Percentiles rank a stretch among this genome's conserved stretches.
These are phyloP conservation scores for Microctenopoma steveboyesi DNA, from an alignment of 2,797 vertebrate genomes.

Conservation along the genomic window DNA sequence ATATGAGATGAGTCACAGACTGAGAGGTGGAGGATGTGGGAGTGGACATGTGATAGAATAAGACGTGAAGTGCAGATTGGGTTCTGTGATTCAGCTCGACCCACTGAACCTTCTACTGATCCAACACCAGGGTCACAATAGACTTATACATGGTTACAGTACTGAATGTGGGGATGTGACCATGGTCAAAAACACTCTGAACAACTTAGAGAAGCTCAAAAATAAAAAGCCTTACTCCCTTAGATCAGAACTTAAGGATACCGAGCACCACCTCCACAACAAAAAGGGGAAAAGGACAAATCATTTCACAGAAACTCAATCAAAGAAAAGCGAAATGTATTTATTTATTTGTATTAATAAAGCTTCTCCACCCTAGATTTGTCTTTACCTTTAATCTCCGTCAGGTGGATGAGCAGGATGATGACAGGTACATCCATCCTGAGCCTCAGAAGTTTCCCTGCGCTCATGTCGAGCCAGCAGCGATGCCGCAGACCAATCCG, in stretches of 20 bases:
- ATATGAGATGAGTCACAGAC: constrained; percentile 25
- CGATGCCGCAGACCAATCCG: neutral
- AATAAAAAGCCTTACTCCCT: neutral
- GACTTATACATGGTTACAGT: too few relatives aligned
- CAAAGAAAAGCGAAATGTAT: too few relatives aligned
- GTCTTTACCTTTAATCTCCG: constrained; percentile 56
- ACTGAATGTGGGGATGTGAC: neutral
- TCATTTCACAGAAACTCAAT: neutral
- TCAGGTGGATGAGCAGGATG: constrained; percentile 58
- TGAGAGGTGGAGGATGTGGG: constrained; percentile 6
- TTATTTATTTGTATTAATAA: neutral
- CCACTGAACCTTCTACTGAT: too few relatives aligned
- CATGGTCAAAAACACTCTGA: neutral
- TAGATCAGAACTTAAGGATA: too few relatives aligned
- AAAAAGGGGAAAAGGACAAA: neutral
- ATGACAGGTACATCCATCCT: constrained; percentile 57
- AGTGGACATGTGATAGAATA: neutral
- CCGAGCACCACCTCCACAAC: neutral
- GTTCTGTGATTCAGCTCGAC: neutral
- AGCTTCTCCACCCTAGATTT: neutral
- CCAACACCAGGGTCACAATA: neutral
- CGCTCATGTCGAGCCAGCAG: constrained; percentile 12
- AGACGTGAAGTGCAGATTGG: neutral
- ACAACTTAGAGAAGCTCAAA: neutral
- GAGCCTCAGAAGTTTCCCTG: constrained; percentile 26